Conservation (phyloP, 2,797 vertebrate genomes). For the Champsocephalus gunnari region DNA sequence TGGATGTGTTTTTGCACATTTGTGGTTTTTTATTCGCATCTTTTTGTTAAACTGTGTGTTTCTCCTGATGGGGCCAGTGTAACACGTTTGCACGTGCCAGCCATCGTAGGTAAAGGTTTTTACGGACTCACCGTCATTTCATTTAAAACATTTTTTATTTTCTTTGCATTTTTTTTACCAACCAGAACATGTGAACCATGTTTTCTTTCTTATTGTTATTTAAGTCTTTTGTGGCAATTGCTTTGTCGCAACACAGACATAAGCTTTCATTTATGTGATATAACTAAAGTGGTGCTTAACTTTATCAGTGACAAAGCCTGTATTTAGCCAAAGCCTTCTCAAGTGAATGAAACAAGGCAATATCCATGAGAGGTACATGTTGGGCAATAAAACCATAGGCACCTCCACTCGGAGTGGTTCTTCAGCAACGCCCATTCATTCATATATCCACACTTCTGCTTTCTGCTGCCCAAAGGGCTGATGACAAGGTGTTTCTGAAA, state of each 20-base stretch:
- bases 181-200: neutral
- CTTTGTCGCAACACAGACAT: neutral
- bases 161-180: neutral
- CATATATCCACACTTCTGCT: constrained; percentile 66
- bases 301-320: constrained; percentile 9
- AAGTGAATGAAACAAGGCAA: constrained; percentile 58
- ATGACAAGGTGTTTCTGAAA: constrained; percentile 88
- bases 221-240: constrained; percentile 7
- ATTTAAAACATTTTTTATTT: too few relatives aligned
- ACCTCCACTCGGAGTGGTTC: constrained; percentile 53
- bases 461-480: constrained; percentile 60
- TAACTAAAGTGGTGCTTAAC: neutral
- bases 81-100: too few relatives aligned
- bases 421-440: constrained; percentile 63
- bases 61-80: too few relatives aligned
- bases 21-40: too few relatives aligned
- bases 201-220: constrained; percentile 12
- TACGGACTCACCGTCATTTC: neutral
- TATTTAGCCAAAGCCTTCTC: constrained; percentile 35
- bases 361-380: constrained; percentile 48
- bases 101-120: neutral
- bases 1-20: too few relatives aligned
- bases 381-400: constrained; percentile 60
- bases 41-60: too few relatives aligned
- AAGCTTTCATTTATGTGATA: constrained; percentile 11